Conservation (phyloP, 2,113 vertebrate genomes). For the Carassius auratus region DNA sequence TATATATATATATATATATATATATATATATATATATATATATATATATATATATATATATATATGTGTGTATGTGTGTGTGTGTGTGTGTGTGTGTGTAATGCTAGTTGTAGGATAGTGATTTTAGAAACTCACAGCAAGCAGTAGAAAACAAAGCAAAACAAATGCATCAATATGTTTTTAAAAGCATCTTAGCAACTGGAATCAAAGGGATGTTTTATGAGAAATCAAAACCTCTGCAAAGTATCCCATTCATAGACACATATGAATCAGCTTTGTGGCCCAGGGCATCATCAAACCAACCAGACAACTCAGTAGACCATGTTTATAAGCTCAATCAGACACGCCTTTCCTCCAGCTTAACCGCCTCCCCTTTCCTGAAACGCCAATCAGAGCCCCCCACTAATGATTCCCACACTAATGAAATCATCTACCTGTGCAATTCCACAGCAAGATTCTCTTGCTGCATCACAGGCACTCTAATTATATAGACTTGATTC, state of each 20-base stretch:
- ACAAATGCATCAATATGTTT: conserved; percentile 13
- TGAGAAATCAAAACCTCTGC: conserved; percentile 1
- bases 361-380: conserved; percentile 50
- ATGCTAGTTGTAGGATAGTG: background rate
- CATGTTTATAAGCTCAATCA: conserved; percentile 57
- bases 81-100: background rate
- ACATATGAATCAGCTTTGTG: background rate
- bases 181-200: background rate
- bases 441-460: background rate
- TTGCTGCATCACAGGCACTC: conserved; percentile 12
- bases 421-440: conserved; percentile 38
- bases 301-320: conserved; percentile 27
- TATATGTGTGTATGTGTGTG: too few relatives aligned
- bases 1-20: too few relatives aligned
- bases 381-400: conserved; percentile 48
- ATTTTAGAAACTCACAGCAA: conserved; percentile 20
- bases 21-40: too few relatives aligned
- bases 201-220: background rate
- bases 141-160: conserved; percentile 3
- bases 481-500: conserved; percentile 3
- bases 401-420: conserved; percentile 10
- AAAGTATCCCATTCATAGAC: background rate
- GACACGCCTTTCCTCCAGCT: conserved; percentile 41
- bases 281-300: conserved; percentile 18
- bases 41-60: too few relatives aligned